Base-by-base conservation (phyloP, 2,797 vertebrate species). In the Geotrypetes seraphini region DNA sequence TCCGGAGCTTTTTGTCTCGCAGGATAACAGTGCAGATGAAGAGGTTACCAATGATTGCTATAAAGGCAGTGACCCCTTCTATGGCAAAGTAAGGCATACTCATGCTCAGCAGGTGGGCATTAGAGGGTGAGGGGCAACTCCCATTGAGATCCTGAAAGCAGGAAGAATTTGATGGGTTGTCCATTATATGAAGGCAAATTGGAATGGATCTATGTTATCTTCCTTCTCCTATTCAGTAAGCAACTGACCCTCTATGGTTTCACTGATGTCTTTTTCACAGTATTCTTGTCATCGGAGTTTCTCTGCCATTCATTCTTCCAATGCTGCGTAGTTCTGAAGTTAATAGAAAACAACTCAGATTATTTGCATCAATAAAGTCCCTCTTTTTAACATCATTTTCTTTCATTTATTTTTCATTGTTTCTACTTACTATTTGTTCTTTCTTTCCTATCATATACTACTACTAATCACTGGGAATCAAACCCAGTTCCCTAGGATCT, bases 21-120 rank as follows among this genome's bases (percentile, higher is more conserved):
- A 53, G 8, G 17, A 63, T 35, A 4, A 51, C 37, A 1, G 37
- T 7, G 10, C 55, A 59, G 19, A 63, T 56, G 8, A 63, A 42
- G 5, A 31, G 21, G 19, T 63, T 63, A 14, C 60, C 60, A 7
- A 33, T 16, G 6, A 63, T 27, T 5, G 56, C 55, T 6, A 50
- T 16, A 13, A 57, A 8, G 0, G 56, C 49, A 0, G 14, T 48
- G 16, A 37, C 2, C 13, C 33, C 42, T 25, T 63, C 60, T 1
- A 29, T 28, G 5, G 56, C 12, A 16, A 63, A 23, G 12, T 63
- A 63, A 3, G 52, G 41, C 14, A 39, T 16, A 16, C 39, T 9
- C 5, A 37, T 10, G 2, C 24, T 27, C 1, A 29, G 19, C 0
- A 15, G 3, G 4, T 19, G 18, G 2, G 35, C 27, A 4, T 42